Evolutionary conservation across 2,797 vertebrate species (phyloP), one percentile per base, ranked within the genome.

Genomic region (Bovichtus variegatus): DNA sequence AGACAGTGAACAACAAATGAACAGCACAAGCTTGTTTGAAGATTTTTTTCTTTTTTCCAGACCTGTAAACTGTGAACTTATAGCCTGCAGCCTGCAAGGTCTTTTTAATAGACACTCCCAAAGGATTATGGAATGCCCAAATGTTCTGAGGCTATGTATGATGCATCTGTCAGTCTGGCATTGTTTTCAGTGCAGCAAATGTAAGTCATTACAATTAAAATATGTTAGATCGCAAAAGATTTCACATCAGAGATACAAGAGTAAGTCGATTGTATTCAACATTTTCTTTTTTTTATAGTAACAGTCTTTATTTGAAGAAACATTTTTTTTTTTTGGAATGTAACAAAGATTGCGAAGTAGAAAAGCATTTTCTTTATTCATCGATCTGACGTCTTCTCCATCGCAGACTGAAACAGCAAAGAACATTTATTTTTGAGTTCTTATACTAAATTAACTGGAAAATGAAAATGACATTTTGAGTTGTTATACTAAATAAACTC

Each of bases 51-150:
- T 76, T 75, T 58, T 53, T 13, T 46, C 50, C 53, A 43, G 31
- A 66, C 82, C 50, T 79, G 44, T 71, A 84, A 80, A 80, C 46
- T 82, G 47, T 67, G 71, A 87, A 75, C 67, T 73, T 79, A 82
- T 86, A 74, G 74, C 83, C 79, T 77, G 78, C 62, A 87, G 85
- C 75, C 83, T 83, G 82, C 53, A 40, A 81, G 74, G 46, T 87
- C 78, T 81, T 81, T 88, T 82, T 80, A 91, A 88, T 84, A 88
- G 73, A 75, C 57, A 74, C 63, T 90, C 88, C 84, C 86, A 70
- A 54, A 83, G 85, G 88, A 92, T 8, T 29, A 51, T 21, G 31
- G 71, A 67, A 83, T 73, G 73, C 81, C 53, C 62, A 74, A 82
- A 87, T 76, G 81, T 76, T 88, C 73, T 23, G 44, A 82, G 83